Base-by-base conservation (phyloP, 2,888 invertebrate genomes). In the Hypomecis atomaria region DNA sequence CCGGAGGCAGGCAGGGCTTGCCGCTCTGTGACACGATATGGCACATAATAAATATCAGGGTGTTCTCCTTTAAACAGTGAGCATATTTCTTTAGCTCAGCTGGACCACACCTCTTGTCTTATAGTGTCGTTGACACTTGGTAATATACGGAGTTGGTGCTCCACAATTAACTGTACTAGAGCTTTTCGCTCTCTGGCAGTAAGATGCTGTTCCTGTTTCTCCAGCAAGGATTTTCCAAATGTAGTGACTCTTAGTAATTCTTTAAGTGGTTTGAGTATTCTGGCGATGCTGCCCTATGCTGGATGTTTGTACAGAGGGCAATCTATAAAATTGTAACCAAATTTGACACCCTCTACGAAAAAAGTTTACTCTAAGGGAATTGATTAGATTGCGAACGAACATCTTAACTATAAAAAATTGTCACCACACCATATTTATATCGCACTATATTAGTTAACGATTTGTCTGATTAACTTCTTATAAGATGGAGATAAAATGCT, bases 361-460 rank as follows among this genome's bases (percentile, higher is more conserved):
- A 47, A 47, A 47, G 47, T 47, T 59, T 59, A 64, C 59, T 59
- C 58, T 49, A 59, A 59, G 47, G 23, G 47, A 47, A 47, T 47
- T 47, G 47, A 47, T 44, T 56, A 44, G 37, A 23, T 23, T 23
- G 23, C 23, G 23, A 23, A 23, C 23, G 23, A 23, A 23, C 23
- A 23, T 23, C 23, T 23, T 23, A 23, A 23, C 23, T 23, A 23
- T 23, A 23, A 23, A 23, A 23, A 3, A 2, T 23, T 23, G 1
- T 23, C 23, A 23, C 23, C 23, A 23, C 23, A 23, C 23, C 23
- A 23, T 23, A 23, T 23, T 23, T 23, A 23, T 23, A 23, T 23
- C 23, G 23, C 23, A 23, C 23, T 23, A 23, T 23, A 23, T 23
- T 23, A 23, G 23, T 23, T 23, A 23, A 23, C 23, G 23, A 23